Base-by-base conservation (phyloP, 2,113 vertebrate genomes). In the Saguinus imperator region DNA sequence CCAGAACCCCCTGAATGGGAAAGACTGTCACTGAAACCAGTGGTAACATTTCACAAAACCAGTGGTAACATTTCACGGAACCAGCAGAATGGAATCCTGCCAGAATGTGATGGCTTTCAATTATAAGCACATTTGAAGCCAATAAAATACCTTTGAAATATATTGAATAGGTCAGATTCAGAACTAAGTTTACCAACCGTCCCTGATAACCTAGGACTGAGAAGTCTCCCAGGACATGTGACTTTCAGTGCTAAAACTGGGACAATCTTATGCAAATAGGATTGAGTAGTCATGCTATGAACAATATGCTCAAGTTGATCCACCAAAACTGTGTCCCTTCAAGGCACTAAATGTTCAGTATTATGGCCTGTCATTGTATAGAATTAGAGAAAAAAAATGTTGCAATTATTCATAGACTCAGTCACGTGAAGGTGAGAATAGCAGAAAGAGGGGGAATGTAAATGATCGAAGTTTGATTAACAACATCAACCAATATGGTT, bases 91-190 rank as follows among this genome's bases (percentile, higher is more conserved):
- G 50, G 50, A 48, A 23, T n/a, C 12, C 50, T 68, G 35, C 8
- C 7, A 85, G 45, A 52, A 84, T 73, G 4, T 73, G 57, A 50
- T 52, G 55, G 23, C 4, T 82, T 96, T 45, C 29, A 23, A 29
- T 68, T 12, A 13, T 23, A 0, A n/a, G 37, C 4, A 90, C 7
- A 84, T 52, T 76, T 45, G 35, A 61, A 94, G 25, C 4, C 23
- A 66, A n/a, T 72, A 17, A 95, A 48, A 50, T 79, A 25, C 23
- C 4, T 92, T 83, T 68, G 27, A 88, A 89, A 72, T 48, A 13
- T 18, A 84, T 52, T 43, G 14, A 64, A 50, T 85, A 64, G 1
- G 64, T 75, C 23, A 75, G 37, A 45, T 50, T 90, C 73, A 87
- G 16, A 92, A 79, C 23, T 45, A 81, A 61, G 52, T 5, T 52